phyloP scores from a whole-genome alignment of 2,888 invertebrate species.

The Arenicola marina region DNA sequence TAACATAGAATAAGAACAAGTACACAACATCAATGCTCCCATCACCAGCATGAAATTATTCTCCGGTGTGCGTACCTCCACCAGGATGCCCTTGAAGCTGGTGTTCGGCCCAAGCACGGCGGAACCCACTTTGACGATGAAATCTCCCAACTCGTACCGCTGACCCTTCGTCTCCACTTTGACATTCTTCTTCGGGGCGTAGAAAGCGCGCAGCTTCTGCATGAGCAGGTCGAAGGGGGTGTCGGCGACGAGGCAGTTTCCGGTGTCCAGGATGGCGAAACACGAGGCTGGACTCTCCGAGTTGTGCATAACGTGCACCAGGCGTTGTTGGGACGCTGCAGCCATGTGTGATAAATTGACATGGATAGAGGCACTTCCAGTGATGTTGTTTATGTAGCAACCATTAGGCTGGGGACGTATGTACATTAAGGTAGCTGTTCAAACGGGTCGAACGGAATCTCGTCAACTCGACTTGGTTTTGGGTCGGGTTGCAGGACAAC shows the following conservation, averaged over 20 bases:
- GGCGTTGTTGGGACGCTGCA: conserved; percentile 74
- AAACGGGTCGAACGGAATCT: too few species aligned
- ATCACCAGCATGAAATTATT: too few species aligned
- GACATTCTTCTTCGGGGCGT: conserved; percentile 78
- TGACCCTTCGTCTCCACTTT: conserved; percentile 79
- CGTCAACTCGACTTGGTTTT: too few species aligned
- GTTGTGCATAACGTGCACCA: conserved; percentile 91
- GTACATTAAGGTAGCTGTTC: too few species aligned
- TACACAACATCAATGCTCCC: too few species aligned
- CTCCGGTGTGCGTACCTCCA: conserved; percentile 76
- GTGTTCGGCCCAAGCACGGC: conserved; percentile 81
- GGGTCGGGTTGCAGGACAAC: too few species aligned
- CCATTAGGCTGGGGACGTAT: too few species aligned
- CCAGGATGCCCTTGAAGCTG: conserved; percentile 88
- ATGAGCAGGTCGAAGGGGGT: conserved; percentile 87
- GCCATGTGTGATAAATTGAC: too few species aligned
- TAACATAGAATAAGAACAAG: too few species aligned
- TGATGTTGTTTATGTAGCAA: too few species aligned
- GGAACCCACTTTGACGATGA: conserved; percentile 89
- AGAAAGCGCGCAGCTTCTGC: conserved; percentile 85
- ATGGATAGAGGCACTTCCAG: too few species aligned
- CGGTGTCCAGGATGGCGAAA: conserved; percentile 84
- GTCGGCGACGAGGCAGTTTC: conserved; percentile 87
- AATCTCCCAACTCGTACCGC: conserved; percentile 74
- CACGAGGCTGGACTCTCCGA: conserved; percentile 94